Evolutionary conservation across 2,797 vertebrate species (phyloP).

Genomic region (Tauraco hartlaubi): DNA sequence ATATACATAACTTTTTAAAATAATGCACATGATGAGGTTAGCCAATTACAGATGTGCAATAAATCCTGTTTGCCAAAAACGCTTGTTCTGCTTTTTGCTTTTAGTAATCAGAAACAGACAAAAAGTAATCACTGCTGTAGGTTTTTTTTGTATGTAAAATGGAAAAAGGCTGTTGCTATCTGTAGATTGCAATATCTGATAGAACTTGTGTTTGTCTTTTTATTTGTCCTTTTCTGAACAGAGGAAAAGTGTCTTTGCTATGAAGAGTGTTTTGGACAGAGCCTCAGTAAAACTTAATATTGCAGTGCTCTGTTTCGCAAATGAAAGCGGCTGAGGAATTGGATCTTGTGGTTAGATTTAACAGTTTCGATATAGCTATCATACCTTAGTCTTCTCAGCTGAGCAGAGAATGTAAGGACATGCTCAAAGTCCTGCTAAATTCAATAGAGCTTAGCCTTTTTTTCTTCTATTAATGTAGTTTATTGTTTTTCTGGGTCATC

Average conservation of each 20-base stretch:
- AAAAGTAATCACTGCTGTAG: neutral
- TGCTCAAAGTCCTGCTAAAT: neutral
- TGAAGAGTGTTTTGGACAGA: neutral
- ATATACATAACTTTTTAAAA: conserved; percentile 38
- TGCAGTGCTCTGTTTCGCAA: neutral
- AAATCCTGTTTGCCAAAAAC: neutral
- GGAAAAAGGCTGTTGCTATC: neutral
- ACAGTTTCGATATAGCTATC: neutral
- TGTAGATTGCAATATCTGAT: neutral
- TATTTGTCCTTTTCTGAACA: neutral
- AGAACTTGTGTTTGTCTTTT: neutral
- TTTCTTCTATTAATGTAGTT: neutral
- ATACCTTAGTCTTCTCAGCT: neutral
- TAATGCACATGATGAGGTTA: neutral
- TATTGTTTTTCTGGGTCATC: neutral
- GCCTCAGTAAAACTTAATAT: neutral
- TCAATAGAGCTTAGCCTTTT: neutral
- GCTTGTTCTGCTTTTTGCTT: conserved; percentile 16
- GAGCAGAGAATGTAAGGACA: neutral
- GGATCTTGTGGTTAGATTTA: neutral
- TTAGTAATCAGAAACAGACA: conserved; percentile 35
- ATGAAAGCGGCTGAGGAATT: neutral
- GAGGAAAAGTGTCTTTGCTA: neutral
- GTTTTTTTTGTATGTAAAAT: conserved; percentile 19
- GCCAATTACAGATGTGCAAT: conserved; percentile 45